Base-by-base conservation (phyloP, 2,888 invertebrate species). In the Aricia artaxerxes region DNA sequence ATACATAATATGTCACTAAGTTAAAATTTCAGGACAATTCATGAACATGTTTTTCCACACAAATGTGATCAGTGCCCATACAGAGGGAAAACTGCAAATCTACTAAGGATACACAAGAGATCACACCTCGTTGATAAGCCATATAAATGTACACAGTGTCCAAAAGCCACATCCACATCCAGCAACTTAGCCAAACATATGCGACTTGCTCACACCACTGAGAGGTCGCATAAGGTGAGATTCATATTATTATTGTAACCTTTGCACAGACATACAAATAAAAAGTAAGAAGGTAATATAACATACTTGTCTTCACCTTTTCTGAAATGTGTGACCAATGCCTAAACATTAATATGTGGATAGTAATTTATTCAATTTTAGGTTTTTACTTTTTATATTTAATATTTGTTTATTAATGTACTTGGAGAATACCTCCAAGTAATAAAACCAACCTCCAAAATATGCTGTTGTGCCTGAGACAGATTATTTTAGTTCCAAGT, bases 161-260 rank as follows among this genome's bases (percentile, higher is more conserved):
- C 91, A 0, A 93, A 92, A 80, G 85, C 91, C 0, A 91, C 92
- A 0, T 91, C 92, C 1, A 93, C 93, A 0, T 85, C 93, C 0
- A 94, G 94, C 83, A 94, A 94, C 82, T 86, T 94, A 1, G 89
- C 90, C 4, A 94, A 93, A 82, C 94, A 94, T 79, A 89, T 93
- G 86, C 86, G 92, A 73, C 92, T 93, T 81, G 91, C 93, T 1
- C 94, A 94, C 81, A 93, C 89, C 80, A 90, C 89, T 57, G 87
- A 84, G n/a, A 89, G 92, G 81, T 91, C 92, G 13, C 89, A 85
- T 82, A 93, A 93, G 90, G 94, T 93, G 88, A 80, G n/a, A 44
- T 24, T 53, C 4, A 9, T 75, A 7, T 24, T 24, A 61, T 31
- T 53, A 76, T 60, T 77, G n/a, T n/a, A 61, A 61, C 24, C n/a